A percentile compares a stretch with the other conserved stretches of the same genome.
Evolutionary conservation across 2,113 vertebrate species (phyloP).

Genomic region (Charina bottae): DNA sequence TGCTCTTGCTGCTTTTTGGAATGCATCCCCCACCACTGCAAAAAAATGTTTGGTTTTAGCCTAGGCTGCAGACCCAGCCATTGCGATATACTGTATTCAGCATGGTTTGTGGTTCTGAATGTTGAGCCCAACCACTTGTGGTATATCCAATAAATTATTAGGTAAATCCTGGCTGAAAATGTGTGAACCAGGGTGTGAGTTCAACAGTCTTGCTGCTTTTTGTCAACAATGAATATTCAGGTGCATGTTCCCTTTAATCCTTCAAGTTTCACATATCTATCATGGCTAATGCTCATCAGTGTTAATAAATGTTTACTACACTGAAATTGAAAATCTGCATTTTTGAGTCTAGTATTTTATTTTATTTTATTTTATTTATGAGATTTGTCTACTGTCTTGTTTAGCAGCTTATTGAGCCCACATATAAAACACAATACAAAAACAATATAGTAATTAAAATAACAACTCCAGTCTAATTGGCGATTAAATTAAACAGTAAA

Average conservation of each 20-base stretch:
- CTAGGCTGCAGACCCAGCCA: not conserved
- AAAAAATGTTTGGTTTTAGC: not conserved
- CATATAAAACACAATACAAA: not conserved
- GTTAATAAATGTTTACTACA: not conserved
- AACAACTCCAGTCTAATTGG: not conserved
- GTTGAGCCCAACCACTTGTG: too few relatives aligned
- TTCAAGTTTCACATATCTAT: not conserved
- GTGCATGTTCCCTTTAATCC: not conserved
- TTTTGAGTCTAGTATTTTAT: not conserved
- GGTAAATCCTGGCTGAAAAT: too few relatives aligned
- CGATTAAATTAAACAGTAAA: not conserved
- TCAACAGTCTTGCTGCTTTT: too few relatives aligned
- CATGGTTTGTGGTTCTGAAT: too few relatives aligned
- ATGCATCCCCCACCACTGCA: not conserved
- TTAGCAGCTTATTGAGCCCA: not conserved
- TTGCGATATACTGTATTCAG: not conserved
- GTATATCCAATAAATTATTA: too few relatives aligned
- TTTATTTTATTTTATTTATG: not conserved
- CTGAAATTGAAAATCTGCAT: not conserved
- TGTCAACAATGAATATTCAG: too few relatives aligned
- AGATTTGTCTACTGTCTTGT: not conserved
- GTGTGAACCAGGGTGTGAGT: too few relatives aligned
- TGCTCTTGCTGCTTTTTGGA: not conserved
- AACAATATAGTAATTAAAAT: not conserved
- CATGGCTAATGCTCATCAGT: not conserved